Evolutionary conservation across 2,797 vertebrate species (phyloP).

Genomic region (Urocyon cinereoargenteus): DNA sequence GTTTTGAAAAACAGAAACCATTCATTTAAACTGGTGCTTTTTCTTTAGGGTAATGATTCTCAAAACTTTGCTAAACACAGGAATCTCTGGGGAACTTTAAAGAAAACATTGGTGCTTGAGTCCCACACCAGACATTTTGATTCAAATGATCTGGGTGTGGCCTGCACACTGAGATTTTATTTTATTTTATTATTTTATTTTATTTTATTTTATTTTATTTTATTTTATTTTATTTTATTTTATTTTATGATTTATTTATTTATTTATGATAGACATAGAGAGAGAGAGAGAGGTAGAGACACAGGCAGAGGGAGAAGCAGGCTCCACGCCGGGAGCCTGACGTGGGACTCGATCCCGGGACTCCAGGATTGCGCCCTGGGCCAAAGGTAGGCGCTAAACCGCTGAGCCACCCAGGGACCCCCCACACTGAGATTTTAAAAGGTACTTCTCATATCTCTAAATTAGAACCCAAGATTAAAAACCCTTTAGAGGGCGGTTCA

Average conservation of each 20-base stretch:
- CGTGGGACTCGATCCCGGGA: too few species aligned
- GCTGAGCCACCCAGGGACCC: too few species aligned
- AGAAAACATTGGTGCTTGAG: neutral
- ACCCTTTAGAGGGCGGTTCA: neutral
- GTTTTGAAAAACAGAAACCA: neutral
- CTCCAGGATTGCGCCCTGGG: too few species aligned
- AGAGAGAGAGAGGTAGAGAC: too few species aligned
- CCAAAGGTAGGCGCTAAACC: too few species aligned
- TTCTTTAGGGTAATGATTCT: neutral
- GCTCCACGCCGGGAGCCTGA: too few species aligned
- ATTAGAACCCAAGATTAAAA: conserved; percentile 1
- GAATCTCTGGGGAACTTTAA: neutral
- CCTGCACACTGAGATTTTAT: neutral
- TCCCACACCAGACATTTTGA: neutral
- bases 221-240: too few species aligned
- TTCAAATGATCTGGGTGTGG: conserved; percentile 32
- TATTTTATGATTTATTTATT: too few species aligned
- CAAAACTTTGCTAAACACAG: neutral
- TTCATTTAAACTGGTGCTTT: neutral
- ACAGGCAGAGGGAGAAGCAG: too few species aligned
- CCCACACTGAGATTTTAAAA: conserved; percentile 13
- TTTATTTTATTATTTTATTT: too few species aligned
- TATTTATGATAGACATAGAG: too few species aligned
- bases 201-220: too few species aligned
- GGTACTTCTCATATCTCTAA: neutral